Evolutionary conservation across 53 echinoderm and acorn worm genomes (phyloP).

Genomic region (Hippasteria phrygiana): DNA sequence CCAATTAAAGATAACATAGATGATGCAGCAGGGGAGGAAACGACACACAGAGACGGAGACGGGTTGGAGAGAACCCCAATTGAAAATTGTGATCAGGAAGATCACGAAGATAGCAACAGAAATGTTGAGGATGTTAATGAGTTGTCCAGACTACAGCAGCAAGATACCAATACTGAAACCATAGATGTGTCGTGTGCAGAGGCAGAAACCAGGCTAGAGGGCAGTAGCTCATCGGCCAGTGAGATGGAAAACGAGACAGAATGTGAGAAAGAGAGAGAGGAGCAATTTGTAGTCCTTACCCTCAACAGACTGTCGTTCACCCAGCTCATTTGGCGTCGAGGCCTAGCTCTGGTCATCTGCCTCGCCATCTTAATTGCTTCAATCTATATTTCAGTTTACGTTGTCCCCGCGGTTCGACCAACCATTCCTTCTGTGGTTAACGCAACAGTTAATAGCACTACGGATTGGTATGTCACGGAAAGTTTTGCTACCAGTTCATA

Average conservation of each 20-base stretch:
- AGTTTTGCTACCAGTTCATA: not conserved
- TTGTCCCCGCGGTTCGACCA: constrained; percentile 23
- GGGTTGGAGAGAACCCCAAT: not conserved
- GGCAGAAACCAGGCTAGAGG: constrained; percentile 21
- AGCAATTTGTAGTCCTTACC: not conserved
- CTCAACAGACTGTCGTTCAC: constrained; percentile 6
- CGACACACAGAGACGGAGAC: not conserved
- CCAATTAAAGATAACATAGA: not conserved
- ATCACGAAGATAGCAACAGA: not conserved
- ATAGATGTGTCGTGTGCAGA: not conserved
- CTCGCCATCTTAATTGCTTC: constrained; percentile 5
- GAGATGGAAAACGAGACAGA: not conserved
- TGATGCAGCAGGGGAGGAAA: not conserved
- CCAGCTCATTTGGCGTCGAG: constrained; percentile 36
- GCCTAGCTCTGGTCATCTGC: constrained; percentile 11
- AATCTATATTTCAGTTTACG: not conserved
- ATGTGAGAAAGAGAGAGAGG: not conserved
- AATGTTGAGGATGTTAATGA: not conserved
- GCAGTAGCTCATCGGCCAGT: not conserved
- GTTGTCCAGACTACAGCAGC: not conserved
- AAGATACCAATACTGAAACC: not conserved
- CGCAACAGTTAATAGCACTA: not conserved
- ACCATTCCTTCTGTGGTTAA: not conserved
- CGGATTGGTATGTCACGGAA: not conserved
- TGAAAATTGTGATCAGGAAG: not conserved